Evolutionary conservation across 2,797 vertebrate species (phyloP).

Genomic region (Anniella stebbinsi): DNA sequence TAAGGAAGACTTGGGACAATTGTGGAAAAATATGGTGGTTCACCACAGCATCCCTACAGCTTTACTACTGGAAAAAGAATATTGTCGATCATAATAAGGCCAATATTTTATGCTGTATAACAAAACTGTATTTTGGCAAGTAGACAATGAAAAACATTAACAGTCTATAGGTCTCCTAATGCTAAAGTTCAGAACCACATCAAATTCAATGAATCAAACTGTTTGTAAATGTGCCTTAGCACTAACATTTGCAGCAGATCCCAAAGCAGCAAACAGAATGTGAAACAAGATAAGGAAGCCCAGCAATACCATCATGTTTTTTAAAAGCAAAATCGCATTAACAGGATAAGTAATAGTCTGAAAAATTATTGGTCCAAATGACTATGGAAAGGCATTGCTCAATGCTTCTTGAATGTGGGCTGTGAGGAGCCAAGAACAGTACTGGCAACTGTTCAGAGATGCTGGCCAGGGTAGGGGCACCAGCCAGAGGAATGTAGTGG

Average conservation of each 20-base stretch:
- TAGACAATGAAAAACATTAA: conserved; percentile 2
- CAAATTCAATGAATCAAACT: not conserved
- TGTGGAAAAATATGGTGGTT: conserved; percentile 2
- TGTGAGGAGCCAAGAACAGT: not conserved
- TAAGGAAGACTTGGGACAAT: not conserved
- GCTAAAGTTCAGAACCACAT: not conserved
- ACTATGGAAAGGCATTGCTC: not conserved
- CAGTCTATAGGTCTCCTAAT: not conserved
- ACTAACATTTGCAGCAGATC: not conserved
- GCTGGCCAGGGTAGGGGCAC: not conserved
- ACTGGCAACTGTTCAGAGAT: too few species aligned
- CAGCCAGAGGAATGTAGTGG: not conserved
- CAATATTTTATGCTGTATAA: not conserved
- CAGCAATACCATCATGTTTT: not conserved
- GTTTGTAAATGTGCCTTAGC: conserved; percentile 1
- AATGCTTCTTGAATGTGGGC: not conserved
- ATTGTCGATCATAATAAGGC: not conserved
- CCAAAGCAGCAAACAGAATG: not conserved
- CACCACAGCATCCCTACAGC: not conserved
- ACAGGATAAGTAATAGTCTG: too few species aligned
- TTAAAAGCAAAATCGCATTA: not conserved
- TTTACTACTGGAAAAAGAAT: not conserved
- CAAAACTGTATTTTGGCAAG: conserved; percentile 8
- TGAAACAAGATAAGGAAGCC: not conserved
- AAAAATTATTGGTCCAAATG: not conserved